These are phyloP conservation scores for Chrysina gloriosa DNA, from an alignment of 2,888 invertebrate species.

Conservation along the genomic window DNA sequence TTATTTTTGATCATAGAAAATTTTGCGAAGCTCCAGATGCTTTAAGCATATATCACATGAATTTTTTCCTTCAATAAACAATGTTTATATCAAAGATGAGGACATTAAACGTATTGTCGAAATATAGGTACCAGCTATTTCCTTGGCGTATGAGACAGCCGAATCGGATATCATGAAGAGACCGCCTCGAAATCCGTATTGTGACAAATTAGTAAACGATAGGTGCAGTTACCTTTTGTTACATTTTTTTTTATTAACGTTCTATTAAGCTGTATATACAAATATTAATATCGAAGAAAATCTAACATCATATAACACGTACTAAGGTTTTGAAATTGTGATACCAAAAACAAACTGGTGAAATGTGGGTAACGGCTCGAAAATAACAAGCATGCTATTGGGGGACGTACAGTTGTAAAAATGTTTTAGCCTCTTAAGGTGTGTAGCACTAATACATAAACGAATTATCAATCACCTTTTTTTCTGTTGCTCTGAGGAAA, in stretches of 20 bases:
- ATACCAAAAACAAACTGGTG: slow-evolving; percentile 25
- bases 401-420: slow-evolving; percentile 20
- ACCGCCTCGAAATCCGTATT: slow-evolving; percentile 83
- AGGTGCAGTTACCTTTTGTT: slow-evolving; percentile 47
- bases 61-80: too few species aligned
- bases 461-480: neutral
- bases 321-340: slow-evolving; percentile 17
- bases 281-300: slow-evolving; percentile 19
- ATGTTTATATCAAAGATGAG: too few species aligned
- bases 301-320: slow-evolving; percentile 33
- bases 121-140: slow-evolving; percentile 79
- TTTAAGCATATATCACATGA: too few species aligned
- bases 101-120: slow-evolving; percentile 5
- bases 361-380: slow-evolving; percentile 28
- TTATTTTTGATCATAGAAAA: too few species aligned
- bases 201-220: slow-evolving; percentile 87
- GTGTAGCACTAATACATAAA: neutral
- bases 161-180: slow-evolving; percentile 91
- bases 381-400: slow-evolving; percentile 28
- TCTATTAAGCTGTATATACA: neutral
- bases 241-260: slow-evolving; percentile 27
- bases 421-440: neutral
- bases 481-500: too few species aligned
- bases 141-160: slow-evolving; percentile 87
- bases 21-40: too few species aligned